phyloP scores from a whole-genome alignment of 2,888 invertebrate genomes.

The Apodemia hepburni region DNA sequence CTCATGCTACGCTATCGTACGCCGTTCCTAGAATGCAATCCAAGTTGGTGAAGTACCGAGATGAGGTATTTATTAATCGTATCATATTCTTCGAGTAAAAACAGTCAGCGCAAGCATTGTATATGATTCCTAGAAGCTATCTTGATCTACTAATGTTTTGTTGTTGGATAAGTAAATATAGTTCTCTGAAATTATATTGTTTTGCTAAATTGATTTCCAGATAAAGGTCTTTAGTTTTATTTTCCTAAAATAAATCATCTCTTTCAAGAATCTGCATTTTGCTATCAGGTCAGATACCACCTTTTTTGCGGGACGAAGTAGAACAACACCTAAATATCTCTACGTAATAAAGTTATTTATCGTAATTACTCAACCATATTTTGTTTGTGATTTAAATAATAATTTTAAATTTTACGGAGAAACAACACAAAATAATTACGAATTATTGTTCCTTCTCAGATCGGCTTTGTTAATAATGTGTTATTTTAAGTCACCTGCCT shows the following conservation, averaged over 20 bases:
- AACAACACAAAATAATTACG: slow-evolving; percentile 1
- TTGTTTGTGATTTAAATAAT: neutral
- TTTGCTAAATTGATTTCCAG: neutral
- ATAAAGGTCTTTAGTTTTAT: neutral
- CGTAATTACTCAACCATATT: neutral
- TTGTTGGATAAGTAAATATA: slow-evolving; percentile 13
- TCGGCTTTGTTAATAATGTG: slow-evolving; percentile 14
- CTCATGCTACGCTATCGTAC: slow-evolving; percentile 50
- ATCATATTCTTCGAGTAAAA: slow-evolving; percentile 54
- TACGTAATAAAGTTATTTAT: neutral
- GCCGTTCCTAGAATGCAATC: slow-evolving; percentile 65
- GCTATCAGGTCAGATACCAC: too few relatives aligned
- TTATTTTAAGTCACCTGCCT: slow-evolving; percentile 6
- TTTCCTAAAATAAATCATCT: neutral
- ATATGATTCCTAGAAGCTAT: slow-evolving; percentile 27
- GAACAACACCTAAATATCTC: too few relatives aligned
- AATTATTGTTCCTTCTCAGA: slow-evolving; percentile 9
- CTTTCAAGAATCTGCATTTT: too few relatives aligned
- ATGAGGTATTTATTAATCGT: slow-evolving; percentile 66
- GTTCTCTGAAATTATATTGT: neutral
- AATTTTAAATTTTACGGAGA: slow-evolving; percentile 4
- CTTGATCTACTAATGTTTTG: slow-evolving; percentile 14
- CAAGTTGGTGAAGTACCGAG: slow-evolving; percentile 47
- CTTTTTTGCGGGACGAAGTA: too few relatives aligned
- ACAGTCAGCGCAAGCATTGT: slow-evolving; percentile 28